phyloP scores from a whole-genome alignment of 2,797 vertebrate species.

The Periparus ater region DNA sequence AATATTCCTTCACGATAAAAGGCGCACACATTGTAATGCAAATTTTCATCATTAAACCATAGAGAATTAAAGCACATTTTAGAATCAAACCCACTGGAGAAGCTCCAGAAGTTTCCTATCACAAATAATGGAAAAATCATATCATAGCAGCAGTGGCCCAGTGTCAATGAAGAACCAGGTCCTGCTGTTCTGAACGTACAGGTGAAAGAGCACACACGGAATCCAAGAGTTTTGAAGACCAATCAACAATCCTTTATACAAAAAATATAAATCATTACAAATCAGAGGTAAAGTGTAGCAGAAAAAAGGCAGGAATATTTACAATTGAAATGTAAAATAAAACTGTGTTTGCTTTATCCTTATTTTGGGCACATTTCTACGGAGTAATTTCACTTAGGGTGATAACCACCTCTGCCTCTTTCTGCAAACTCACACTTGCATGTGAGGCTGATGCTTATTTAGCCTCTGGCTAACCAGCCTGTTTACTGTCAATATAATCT shows the following conservation, averaged over 20 bases:
- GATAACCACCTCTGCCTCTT: neutral
- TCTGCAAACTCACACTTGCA: neutral
- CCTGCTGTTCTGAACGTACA: neutral
- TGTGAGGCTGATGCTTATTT: neutral
- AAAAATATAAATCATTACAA: neutral
- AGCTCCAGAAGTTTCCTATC: neutral
- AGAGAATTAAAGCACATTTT: neutral
- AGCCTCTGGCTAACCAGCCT: neutral
- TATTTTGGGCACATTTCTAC: neutral
- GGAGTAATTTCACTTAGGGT: neutral
- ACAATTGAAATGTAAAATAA: neutral
- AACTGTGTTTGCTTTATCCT: neutral
- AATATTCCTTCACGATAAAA: neutral
- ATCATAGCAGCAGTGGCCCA: neutral
- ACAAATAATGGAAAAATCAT: neutral
- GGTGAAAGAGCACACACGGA: neutral
- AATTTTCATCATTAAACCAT: neutral
- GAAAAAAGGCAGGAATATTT: neutral
- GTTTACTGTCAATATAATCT: neutral
- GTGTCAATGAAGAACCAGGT: neutral
- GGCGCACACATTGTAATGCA: fast-evolving
- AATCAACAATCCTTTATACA: neutral
- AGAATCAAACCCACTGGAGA: neutral
- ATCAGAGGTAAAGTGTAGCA: neutral
- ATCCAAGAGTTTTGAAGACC: neutral